Conservation (phyloP, 2,113 vertebrate genomes). For the Myrmecobius fasciatus region DNA sequence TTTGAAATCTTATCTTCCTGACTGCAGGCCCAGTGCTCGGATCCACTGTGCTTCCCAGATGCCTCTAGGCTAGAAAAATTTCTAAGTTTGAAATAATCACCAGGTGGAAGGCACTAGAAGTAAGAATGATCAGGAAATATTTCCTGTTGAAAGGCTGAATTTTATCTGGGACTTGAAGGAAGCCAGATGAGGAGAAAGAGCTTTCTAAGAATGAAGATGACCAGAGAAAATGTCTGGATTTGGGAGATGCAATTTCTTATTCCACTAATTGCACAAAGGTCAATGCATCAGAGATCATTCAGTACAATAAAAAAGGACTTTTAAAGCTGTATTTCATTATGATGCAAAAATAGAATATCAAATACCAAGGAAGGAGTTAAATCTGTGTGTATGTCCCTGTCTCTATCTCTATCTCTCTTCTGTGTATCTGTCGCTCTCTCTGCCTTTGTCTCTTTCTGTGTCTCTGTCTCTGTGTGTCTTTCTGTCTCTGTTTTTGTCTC, state of each 20-base stretch:
- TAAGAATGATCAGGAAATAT: background rate
- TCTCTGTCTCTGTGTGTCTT: no score
- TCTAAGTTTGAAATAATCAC: background rate
- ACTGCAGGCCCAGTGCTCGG: background rate
- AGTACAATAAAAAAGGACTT: background rate
- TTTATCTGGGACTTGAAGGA: background rate
- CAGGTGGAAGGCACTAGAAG: background rate
- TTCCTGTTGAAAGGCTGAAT: background rate
- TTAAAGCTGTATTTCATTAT: background rate
- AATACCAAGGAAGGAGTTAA: no score
- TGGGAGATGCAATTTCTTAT: background rate
- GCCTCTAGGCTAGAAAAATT: background rate
- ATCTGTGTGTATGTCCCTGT: no score
- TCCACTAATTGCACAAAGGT: background rate
- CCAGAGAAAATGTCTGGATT: background rate
- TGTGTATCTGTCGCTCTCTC: no score
- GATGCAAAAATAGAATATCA: background rate
- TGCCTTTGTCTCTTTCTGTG: no score
- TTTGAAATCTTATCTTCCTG: background rate
- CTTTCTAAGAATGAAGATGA: background rate
- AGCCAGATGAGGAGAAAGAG: background rate
- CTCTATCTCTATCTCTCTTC: no score
- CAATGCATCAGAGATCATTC: background rate
- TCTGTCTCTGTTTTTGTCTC: no score
- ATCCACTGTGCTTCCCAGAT: background rate